A percentile compares a stretch with the other conserved stretches of the same genome.
These are phyloP conservation scores for Pterostichus niger DNA, from an alignment of 2,888 invertebrate genomes.

Conservation along the genomic window DNA sequence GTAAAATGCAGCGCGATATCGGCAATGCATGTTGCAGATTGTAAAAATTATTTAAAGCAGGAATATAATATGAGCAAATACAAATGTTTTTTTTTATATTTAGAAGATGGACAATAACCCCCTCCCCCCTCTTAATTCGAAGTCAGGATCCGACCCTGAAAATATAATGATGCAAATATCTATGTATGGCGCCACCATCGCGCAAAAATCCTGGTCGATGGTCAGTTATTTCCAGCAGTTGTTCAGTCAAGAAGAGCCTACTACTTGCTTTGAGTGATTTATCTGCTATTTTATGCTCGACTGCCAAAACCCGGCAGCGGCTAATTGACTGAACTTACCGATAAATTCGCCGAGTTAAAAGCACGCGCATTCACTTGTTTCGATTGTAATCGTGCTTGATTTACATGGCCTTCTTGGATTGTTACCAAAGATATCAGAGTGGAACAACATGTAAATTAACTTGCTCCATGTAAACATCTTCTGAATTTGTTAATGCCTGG, in stretches of 20 bases:
- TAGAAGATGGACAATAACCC: no score
- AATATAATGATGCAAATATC: not conserved
- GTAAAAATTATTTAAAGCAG: no score
- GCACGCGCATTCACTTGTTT: not conserved
- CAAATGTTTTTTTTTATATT: no score
- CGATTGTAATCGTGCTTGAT: conserved; percentile 1
- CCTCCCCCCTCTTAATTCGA: no score
- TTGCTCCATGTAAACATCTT: conserved; percentile 21
- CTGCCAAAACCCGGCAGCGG: not conserved
- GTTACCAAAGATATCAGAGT: conserved; percentile 18
- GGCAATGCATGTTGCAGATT: no score
- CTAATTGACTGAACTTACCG: conserved; percentile 12
- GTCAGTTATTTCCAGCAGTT: conserved; percentile 5
- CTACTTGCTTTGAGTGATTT: conserved; percentile 3
- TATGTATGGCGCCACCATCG: not conserved
- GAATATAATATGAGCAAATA: no score
- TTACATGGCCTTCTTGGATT: conserved; percentile 32
- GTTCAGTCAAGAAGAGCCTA: not conserved
- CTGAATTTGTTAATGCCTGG: conserved; percentile 21
- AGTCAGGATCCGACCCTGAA: no score
- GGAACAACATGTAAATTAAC: conserved; percentile 38
- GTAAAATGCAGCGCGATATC: no score
- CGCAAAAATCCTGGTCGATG: not conserved
- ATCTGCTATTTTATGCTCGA: conserved; percentile 1
- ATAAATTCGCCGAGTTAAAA: conserved; percentile 8